Conservation (phyloP, 1,140 invertebrate genomes). For the Cydia amplana region DNA sequence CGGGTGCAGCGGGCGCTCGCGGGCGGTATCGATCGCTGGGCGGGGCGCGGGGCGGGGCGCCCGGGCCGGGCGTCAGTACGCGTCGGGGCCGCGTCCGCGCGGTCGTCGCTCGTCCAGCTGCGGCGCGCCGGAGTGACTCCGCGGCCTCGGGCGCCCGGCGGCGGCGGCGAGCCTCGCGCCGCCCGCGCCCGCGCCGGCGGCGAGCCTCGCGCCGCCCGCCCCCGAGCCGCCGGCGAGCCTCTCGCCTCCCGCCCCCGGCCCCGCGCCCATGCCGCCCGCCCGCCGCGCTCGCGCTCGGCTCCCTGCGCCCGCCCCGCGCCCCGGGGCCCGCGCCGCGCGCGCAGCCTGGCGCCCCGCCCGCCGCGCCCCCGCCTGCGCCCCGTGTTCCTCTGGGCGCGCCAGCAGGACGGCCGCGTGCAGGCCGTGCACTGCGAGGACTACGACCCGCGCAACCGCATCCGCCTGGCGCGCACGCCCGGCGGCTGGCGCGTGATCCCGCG, state of each 20-base stretch:
- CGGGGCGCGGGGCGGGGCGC: slow-evolving; percentile 53
- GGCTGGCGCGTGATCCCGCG: slow-evolving; percentile 91
- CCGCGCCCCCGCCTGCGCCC: slow-evolving; percentile 75
- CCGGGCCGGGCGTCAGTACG: slow-evolving; percentile 57
- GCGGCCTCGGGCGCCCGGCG: slow-evolving; percentile 54
- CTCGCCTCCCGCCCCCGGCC: slow-evolving; percentile 64
- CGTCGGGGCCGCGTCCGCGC: slow-evolving; percentile 66
- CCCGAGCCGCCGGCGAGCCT: slow-evolving; percentile 67
- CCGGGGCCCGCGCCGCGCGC: slow-evolving; percentile 43
- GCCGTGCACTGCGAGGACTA: slow-evolving; percentile 92
- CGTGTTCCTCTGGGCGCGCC: slow-evolving; percentile 90
- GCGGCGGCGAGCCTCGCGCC: slow-evolving; percentile 71
- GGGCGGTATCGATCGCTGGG: slow-evolving; percentile 59
- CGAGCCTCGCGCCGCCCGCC: slow-evolving; percentile 46
- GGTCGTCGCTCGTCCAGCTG: slow-evolving; percentile 61
- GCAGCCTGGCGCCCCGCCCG: slow-evolving; percentile 49
- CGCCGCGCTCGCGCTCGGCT: slow-evolving; percentile 43
- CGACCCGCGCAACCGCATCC: slow-evolving; percentile 89
- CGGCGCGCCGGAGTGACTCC: slow-evolving; percentile 64
- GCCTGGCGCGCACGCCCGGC: slow-evolving; percentile 87
- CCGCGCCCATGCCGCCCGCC: slow-evolving; percentile 49
- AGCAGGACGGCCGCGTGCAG: slow-evolving; percentile 87
- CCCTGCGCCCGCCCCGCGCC: slow-evolving; percentile 45
- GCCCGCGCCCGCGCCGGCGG: slow-evolving; percentile 60
- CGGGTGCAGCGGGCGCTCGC: slow-evolving; percentile 57